A percentile compares a stretch with the other conserved stretches of the same genome.
These are phyloP conservation scores for Hydractinia symbiolongicarpus DNA, from an alignment of 30 jellyfish, hydroid and myxozoan species.

Conservation along the genomic window DNA sequence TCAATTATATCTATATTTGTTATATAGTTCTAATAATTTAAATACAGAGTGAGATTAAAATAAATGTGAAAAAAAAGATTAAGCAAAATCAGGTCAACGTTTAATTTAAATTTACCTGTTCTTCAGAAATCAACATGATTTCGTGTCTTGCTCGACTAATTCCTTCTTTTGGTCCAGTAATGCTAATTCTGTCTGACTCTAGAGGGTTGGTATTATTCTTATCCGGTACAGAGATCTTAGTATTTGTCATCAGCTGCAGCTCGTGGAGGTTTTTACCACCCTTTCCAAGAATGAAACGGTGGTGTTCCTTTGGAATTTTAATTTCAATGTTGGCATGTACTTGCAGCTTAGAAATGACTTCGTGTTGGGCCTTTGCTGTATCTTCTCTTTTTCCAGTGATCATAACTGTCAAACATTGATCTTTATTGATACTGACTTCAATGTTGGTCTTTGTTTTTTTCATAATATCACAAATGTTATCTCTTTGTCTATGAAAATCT, in stretches of 20 bases:
- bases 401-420: constrained; percentile 80
- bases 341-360: constrained; percentile 66
- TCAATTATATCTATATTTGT: too few relatives aligned
- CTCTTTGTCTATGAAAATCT: constrained; percentile 64
- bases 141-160: constrained; percentile 89
- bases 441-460: constrained; percentile 69
- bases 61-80: not conserved
- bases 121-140: constrained; percentile 77
- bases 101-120: constrained; percentile 45
- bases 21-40: not conserved
- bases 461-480: constrained; percentile 84
- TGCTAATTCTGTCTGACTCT: constrained; percentile 69
- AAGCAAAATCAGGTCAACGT: not conserved
- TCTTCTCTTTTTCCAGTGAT: constrained; percentile 68
- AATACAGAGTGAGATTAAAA: not conserved
- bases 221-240: constrained; percentile 52
- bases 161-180: constrained; percentile 89
- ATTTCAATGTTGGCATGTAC: constrained; percentile 82
- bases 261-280: constrained; percentile 79
- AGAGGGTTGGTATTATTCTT: constrained; percentile 13
- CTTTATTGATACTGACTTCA: constrained; percentile 84
- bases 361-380: constrained; percentile 68
- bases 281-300: constrained; percentile 75
- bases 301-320: constrained; percentile 86
- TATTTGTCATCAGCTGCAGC: constrained; percentile 66